Evolutionary conservation across 2,797 vertebrate genomes (phyloP).

Genomic region (Acipenser transmontanus): DNA sequence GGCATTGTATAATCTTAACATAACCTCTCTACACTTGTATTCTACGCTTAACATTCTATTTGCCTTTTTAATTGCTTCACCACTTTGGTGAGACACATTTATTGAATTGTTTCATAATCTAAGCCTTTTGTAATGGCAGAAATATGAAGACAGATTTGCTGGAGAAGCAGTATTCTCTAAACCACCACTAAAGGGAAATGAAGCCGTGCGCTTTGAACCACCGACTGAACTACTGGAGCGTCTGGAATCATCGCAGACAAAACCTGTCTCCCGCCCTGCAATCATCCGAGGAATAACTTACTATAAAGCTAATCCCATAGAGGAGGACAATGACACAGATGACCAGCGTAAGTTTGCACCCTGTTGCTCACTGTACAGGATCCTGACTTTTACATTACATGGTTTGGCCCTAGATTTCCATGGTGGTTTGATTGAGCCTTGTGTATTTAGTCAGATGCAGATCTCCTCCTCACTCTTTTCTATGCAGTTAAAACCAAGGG

Average conservation of each 20-base stretch:
- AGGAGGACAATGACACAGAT: slow-evolving; percentile 76
- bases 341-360: slow-evolving; percentile 74
- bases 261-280: slow-evolving; percentile 55
- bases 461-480: too few species aligned
- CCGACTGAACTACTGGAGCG: slow-evolving; percentile 35
- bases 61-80: too few species aligned
- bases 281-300: slow-evolving; percentile 87
- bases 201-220: slow-evolving; percentile 38
- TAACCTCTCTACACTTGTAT: too few species aligned
- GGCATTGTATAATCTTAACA: too few species aligned
- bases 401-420: too few species aligned
- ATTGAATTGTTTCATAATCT: background rate
- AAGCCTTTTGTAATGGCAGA: slow-evolving; percentile 49
- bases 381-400: too few species aligned
- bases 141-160: slow-evolving; percentile 69
- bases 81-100: background rate
- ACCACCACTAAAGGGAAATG: slow-evolving; percentile 46
- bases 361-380: too few species aligned
- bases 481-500: too few species aligned
- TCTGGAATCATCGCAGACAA: slow-evolving; percentile 37
- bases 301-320: slow-evolving; percentile 83
- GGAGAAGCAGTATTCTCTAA: slow-evolving; percentile 52
- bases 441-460: too few species aligned
- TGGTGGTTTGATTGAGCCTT: too few species aligned
- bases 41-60: too few species aligned